phyloP scores from a whole-genome alignment of 2,113 vertebrate species.

The Hiodon alosoides region DNA sequence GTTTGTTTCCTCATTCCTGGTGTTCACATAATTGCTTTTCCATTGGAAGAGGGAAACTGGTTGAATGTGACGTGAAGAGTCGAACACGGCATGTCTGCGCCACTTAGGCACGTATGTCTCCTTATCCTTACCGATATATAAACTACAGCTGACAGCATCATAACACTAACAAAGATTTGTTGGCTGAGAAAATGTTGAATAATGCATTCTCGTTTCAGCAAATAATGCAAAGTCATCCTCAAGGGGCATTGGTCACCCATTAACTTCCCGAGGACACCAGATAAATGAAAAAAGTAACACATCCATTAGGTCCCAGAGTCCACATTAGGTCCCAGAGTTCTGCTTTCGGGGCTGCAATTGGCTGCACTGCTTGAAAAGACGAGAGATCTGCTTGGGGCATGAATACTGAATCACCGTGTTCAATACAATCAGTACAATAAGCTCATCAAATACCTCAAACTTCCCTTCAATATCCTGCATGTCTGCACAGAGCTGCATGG shows the following conservation, averaged over 20 bases:
- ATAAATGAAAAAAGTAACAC: no score
- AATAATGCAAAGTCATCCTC: no score
- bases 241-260: no score
- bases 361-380: neutral
- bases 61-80: conserved; percentile 2
- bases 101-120: no score
- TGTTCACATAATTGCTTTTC: neutral
- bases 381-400: neutral
- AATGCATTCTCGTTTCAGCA: conserved; percentile 25
- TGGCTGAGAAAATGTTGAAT: conserved; percentile 8
- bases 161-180: neutral
- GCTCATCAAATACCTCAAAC: neutral
- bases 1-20: neutral
- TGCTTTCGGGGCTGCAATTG: conserved; percentile 2
- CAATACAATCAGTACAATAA: neutral
- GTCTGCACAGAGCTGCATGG: neutral
- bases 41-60: neutral
- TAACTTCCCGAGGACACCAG: no score
- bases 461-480: neutral
- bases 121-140: no score
- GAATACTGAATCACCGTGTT: neutral
- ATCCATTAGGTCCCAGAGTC: neutral
- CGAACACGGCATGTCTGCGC: neutral
- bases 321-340: neutral
- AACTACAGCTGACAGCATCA: no score